Evolutionary conservation across 2,113 vertebrate species (phyloP).

Genomic region (Lophotis ruficrista): DNA sequence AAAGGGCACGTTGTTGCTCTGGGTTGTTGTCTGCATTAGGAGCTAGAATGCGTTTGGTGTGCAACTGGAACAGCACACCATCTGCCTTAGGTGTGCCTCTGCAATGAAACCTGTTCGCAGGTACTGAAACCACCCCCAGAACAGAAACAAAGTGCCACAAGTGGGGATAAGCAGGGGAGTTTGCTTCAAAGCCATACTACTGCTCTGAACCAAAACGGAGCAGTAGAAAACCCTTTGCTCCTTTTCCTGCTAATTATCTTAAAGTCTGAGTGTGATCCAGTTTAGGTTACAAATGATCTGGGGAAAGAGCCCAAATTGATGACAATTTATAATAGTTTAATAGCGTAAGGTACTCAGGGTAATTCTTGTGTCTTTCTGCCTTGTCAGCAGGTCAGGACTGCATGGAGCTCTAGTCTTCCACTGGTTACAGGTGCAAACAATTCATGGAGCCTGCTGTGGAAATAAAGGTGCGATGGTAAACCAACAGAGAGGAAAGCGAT

Average conservation of each 20-base stretch:
- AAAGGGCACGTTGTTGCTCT: background rate
- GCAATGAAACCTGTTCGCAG: background rate
- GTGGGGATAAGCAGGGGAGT: background rate
- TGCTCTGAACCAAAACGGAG: background rate
- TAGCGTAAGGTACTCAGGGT: background rate
- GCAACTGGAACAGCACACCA: background rate
- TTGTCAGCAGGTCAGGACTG: background rate
- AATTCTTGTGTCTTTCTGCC: background rate
- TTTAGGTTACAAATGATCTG: background rate
- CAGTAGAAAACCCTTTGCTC: background rate
- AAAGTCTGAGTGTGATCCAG: background rate
- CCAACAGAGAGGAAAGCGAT: background rate
- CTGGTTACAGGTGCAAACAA: background rate
- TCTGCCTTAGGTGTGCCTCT: background rate
- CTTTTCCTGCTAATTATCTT: background rate
- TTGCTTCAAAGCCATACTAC: rapidly evolving
- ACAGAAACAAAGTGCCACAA: background rate
- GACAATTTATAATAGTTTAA: background rate
- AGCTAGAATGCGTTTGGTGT: background rate
- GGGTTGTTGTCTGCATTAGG: background rate
- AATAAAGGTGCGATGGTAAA: background rate
- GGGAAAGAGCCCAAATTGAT: background rate
- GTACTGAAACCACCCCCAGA: background rate
- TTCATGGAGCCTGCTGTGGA: background rate
- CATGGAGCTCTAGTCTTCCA: background rate